Conservation (phyloP, 2,797 vertebrate species). For the Periparus ater region DNA sequence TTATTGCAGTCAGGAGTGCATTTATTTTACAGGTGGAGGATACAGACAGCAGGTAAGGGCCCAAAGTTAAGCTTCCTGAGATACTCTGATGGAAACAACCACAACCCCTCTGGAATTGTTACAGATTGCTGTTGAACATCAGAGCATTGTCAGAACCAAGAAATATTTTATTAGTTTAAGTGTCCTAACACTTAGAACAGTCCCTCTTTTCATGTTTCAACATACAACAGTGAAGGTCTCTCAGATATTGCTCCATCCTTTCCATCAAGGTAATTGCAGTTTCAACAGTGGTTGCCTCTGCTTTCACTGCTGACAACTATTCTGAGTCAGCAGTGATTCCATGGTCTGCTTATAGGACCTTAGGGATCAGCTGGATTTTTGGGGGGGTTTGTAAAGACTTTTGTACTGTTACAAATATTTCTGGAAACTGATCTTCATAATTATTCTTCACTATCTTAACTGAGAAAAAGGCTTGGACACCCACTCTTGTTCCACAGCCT, state of each 20-base stretch:
- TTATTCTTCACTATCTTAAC: not conserved
- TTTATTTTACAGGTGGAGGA: not conserved
- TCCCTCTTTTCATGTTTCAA: not conserved
- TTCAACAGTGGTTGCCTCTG: not conserved
- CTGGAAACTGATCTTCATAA: not conserved
- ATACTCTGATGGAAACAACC: not conserved
- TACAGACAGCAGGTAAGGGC: not conserved
- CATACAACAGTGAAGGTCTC: not conserved
- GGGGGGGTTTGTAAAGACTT: not conserved
- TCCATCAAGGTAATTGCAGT: not conserved
- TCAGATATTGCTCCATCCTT: not conserved
- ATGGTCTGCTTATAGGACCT: not conserved
- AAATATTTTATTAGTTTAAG: not conserved
- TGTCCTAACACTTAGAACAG: not conserved
- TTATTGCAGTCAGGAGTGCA: accelerated
- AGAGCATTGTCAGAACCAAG: not conserved
- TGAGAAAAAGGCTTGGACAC: not conserved
- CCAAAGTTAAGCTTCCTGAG: not conserved
- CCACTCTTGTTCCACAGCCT: not conserved
- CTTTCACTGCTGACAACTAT: not conserved
- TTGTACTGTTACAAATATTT: not conserved
- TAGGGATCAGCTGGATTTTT: not conserved
- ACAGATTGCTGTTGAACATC: not conserved
- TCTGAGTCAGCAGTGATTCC: not conserved
- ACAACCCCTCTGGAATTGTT: accelerated